phyloP scores from a whole-genome alignment of 2,113 vertebrate species.

The cat (Felis catus) region F.catus_Fca126_mat1.0 CM031413.1:6683501-6684000 shows the following conservation, averaged over 20 bases:
- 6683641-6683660: not conserved
- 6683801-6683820: constrained; percentile 58
- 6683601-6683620: accelerated
- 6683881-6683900: accelerated
- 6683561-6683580: not conserved
- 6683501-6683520: not conserved
- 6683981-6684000: constrained; percentile 81
- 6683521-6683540: not conserved
- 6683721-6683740: not conserved
- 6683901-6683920: constrained; percentile 55
- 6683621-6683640: not conserved
- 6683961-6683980: constrained; percentile 63
- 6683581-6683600: not conserved
- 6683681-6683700: not conserved
- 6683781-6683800: constrained; percentile 70
- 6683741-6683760: constrained; percentile 77
- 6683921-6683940: constrained; percentile 67
- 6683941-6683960: constrained; percentile 75
- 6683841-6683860: not conserved
- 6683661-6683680: not conserved
- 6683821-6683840: constrained; percentile 12
- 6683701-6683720: not conserved
- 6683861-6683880: accelerated
- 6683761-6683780: constrained; percentile 62
- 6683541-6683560: not conserved